Base-by-base conservation (phyloP, 1,140 invertebrate species). In the Bombus affinis region DNA sequence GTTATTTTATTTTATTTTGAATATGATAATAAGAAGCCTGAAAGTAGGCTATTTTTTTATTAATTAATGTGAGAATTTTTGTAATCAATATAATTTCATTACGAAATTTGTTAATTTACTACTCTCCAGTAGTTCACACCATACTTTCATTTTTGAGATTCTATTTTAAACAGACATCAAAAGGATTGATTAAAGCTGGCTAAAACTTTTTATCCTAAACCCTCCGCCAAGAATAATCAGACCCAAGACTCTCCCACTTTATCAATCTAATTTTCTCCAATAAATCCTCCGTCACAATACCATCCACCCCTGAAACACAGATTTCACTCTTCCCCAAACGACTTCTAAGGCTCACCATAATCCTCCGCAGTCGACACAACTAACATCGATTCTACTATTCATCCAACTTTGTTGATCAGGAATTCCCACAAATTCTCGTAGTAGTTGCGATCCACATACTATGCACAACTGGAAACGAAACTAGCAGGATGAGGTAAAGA, bases 221-320 rank as follows among this genome's bases (percentile, higher is more conserved):
- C 28, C 75, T 78, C 28, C 2, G 37, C 59, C 5, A 65, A 59
- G 47, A 76, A 59, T 66, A 78, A 62, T 65, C 75, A 78, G 37
- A 15, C 53, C 53, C 57, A 18, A 32, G 13, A 32, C 15, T 18
- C 28, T 65, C n/a, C 57, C 39, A 65, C 57, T 78, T 78, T 65
- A 78, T 78, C 75, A 78, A 78, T 42, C 75, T 78, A 78, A 78
- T 66, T 39, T 78, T 78, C 75, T 37, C 37, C 47, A 32, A 78
- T 76, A 76, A 76, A 76, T 76, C 37, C 53, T 28, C 74, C 35
- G 53, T 76, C 35, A 76, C 35, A 59, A 59, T 76, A 37, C 47
- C 35, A 76, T 76, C 74, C 74, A 59, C 53, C 37, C 75, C 37
- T 28, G 5, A 25, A 62, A 28, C 35, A 28, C 57, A 32, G 25